These are phyloP conservation scores for Shinisaurus crocodilurus DNA, from an alignment of 2,113 vertebrate genomes.

Conservation along the genomic window DNA sequence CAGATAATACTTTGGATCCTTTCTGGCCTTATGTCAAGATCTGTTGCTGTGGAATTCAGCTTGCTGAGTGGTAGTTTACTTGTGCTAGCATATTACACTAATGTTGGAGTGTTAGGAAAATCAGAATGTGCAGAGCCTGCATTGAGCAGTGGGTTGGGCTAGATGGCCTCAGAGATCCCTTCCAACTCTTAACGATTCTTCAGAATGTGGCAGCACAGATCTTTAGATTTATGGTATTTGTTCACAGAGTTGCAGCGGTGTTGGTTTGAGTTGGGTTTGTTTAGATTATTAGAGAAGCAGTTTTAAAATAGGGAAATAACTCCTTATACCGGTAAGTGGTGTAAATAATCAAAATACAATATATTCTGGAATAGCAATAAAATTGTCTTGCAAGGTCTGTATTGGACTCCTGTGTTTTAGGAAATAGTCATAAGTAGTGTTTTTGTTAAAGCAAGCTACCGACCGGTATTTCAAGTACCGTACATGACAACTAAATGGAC, in stretches of 20 bases:
- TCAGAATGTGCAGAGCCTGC: background rate
- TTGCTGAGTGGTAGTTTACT: background rate
- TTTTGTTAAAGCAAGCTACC: background rate
- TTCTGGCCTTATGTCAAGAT: background rate
- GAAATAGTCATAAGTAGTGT: background rate
- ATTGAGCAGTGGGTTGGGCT: too few species aligned
- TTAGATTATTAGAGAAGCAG: background rate
- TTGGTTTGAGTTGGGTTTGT: background rate
- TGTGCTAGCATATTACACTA: background rate
- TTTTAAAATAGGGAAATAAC: background rate
- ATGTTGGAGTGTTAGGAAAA: background rate
- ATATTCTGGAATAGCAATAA: background rate
- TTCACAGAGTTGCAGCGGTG: background rate
- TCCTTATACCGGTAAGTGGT: background rate
- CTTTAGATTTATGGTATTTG: background rate
- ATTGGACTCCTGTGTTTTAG: background rate
- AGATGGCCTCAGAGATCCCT: too few species aligned
- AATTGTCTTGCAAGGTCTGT: too few species aligned
- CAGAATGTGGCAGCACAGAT: background rate
- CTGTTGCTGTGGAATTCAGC: background rate
- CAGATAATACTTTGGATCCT: background rate
- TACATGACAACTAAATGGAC: background rate
- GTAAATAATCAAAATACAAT: background rate
- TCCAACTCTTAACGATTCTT: background rate
- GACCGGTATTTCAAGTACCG: too few species aligned